Evolutionary conservation across 2,888 invertebrate genomes (phyloP), one percentile per base, ranked within the genome.

Genomic region (Eulithis testata): DNA sequence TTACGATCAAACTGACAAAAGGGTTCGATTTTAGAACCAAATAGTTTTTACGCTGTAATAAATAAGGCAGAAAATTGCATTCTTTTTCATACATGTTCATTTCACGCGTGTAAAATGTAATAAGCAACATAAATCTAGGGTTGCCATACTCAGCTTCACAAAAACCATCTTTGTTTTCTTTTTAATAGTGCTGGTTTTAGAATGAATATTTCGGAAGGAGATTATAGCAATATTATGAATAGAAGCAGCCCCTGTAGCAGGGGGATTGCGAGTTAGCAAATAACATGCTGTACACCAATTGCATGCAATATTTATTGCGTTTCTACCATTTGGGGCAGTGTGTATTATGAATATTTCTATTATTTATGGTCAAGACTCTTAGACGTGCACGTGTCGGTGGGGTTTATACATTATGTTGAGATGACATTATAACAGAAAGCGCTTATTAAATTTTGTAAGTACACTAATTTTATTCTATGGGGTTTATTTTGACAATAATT

Each of bases 41-140:
- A 87, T 84, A 84, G 84, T 82, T 85, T 79, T 78, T 86, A 83
- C 76, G 73, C 67, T 71, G 60, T 76, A 74, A 74, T 77, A 73
- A 77, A 87, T 89, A 90, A 83, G 85, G 89, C 82, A 76, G 79
- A 77, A 81, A 88, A 88, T 90, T 80, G 86, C 82, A 81, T 86
- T 83, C 81, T 77, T 81, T 80, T 80, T 81, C 68, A 77, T 76
- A 78, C 82, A 76, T 83, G 86, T 83, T 88, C 86, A 88, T 88
- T 90, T 89, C 89, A 87, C 87, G 89, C 87, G 86, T 85, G 84
- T 87, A 88, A 89, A 90, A 90, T 88, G 86, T 90, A 89, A 90
- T 90, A 90, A 90, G 88, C 83, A 84, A 84, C 83, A 89, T 90
- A 90, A 90, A 91, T 91, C 86, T 84, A 82, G 80, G 81, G 85